These are phyloP conservation scores for Sebastes vulpes DNA, from an alignment of 2,797 vertebrate genomes.

Conservation along the genomic window DNA sequence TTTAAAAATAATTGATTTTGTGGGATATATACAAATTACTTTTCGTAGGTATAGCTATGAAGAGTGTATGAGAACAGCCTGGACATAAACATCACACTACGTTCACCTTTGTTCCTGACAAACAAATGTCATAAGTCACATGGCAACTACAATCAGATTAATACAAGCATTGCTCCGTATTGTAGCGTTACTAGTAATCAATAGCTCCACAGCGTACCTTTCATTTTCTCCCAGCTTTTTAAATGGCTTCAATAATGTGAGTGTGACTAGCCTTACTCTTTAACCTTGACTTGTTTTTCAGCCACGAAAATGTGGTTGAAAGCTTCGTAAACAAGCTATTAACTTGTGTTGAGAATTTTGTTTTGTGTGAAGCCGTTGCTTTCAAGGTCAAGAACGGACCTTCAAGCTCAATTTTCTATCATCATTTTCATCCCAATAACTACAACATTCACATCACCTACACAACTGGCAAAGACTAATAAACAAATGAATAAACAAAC, in stretches of 20 bases:
- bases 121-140: no score
- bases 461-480: not conserved
- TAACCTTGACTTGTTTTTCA: not conserved
- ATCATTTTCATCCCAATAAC: not conserved
- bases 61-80: no score
- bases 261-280: not conserved
- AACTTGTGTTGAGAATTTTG: not conserved
- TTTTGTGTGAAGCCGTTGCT: not conserved
- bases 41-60: no score
- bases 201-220: not conserved
- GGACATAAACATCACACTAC: rapidly evolving
- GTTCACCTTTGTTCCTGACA: no score
- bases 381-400: not conserved
- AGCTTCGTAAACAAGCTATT: not conserved
- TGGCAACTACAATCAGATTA: no score
- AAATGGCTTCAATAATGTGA: not conserved
- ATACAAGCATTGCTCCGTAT: not conserved
- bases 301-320: not conserved
- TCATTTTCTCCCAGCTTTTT: not conserved
- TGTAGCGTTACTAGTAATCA: not conserved
- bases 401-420: not conserved
- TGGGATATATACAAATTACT: no score
- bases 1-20: no score
- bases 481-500: not conserved
- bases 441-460: not conserved